Evolutionary conservation across 2,113 vertebrate genomes (phyloP).

Genomic region (Irena cyanogastra): DNA sequence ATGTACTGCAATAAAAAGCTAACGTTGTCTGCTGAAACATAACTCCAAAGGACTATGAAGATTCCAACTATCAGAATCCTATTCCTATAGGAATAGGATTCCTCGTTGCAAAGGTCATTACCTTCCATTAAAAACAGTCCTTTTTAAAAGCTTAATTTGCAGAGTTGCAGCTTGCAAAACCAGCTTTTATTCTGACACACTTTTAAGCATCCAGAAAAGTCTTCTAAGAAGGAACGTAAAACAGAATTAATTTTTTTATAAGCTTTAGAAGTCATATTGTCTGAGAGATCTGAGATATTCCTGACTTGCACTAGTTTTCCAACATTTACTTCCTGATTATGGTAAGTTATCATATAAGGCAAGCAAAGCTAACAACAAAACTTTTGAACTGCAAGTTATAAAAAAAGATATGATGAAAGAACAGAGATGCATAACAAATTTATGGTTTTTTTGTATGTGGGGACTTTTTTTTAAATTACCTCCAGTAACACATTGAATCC

Average conservation of each 20-base stretch:
- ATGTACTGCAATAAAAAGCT: background rate
- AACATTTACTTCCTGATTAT: background rate
- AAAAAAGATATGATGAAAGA: background rate
- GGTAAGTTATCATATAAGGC: background rate
- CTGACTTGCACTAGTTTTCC: background rate
- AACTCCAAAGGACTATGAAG: background rate
- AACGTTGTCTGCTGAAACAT: background rate
- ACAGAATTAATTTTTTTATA: background rate
- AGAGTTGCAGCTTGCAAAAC: background rate
- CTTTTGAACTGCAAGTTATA: background rate
- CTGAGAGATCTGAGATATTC: background rate
- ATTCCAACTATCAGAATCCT: background rate
- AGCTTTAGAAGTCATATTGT: background rate
- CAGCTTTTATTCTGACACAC: background rate
- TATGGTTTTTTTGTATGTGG: rapidly evolving
- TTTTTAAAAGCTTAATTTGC: background rate
- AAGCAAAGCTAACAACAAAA: background rate
- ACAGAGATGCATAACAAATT: background rate
- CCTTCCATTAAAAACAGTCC: background rate
- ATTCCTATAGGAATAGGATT: no score
- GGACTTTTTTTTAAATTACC: slow-evolving; percentile 57
- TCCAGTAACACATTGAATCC: slow-evolving; percentile 88
- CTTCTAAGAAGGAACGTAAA: background rate
- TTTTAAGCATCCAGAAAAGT: background rate
- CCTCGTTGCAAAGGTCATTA: background rate